Evolutionary conservation across 2,888 invertebrate species (phyloP).

Genomic region (Argyresthia albistria): DNA sequence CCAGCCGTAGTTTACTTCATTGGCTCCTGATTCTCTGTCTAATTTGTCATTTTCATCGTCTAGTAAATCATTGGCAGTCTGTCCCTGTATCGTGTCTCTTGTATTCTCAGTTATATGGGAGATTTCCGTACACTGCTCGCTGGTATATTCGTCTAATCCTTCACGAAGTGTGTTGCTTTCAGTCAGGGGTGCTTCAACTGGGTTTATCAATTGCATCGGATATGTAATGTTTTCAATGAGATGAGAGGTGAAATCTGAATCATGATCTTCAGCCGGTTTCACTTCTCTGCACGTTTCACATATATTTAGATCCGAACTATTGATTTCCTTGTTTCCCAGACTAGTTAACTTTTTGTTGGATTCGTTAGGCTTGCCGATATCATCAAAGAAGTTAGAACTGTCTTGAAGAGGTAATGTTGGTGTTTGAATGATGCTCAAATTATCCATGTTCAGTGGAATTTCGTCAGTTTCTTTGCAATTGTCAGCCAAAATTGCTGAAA

Average conservation of each 20-base stretch:
- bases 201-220: constrained; percentile 48
- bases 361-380: neutral
- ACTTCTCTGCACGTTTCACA: constrained; percentile 54
- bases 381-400: constrained; percentile 1
- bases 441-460: no score
- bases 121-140: constrained; percentile 32
- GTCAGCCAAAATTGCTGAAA: constrained; percentile 27
- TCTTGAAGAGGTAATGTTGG: neutral
- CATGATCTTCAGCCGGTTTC: constrained; percentile 32
- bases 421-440: no score
- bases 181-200: constrained; percentile 39
- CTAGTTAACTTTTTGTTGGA: neutral
- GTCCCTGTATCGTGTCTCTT: constrained; percentile 41
- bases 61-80: constrained; percentile 37
- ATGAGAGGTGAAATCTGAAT: constrained; percentile 38
- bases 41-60: constrained; percentile 19
- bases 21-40: constrained; percentile 9
- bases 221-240: constrained; percentile 56
- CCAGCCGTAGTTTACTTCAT: constrained; percentile 34
- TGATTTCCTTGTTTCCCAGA: constrained; percentile 11
- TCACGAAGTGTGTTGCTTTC: constrained; percentile 18
- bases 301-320: constrained; percentile 35
- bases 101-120: constrained; percentile 47
- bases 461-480: constrained; percentile 18
- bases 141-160: constrained; percentile 22